Percentiles rank a stretch among this genome's conserved stretches.
These are phyloP conservation scores for Anguilla megastoma DNA, from an alignment of 2,797 vertebrate species.

Conservation along the genomic window DNA sequence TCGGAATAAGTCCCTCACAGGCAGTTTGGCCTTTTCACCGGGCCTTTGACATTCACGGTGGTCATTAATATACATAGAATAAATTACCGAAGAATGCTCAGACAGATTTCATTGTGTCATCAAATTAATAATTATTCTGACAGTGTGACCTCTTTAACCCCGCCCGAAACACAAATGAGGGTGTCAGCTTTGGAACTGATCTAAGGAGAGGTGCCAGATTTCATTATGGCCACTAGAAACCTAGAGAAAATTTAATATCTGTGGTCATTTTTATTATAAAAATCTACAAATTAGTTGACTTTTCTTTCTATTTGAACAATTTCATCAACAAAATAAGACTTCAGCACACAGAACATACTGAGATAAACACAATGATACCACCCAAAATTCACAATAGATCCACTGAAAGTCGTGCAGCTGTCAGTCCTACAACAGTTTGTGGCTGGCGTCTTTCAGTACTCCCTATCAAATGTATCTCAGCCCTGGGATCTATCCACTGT, in stretches of 20 bases:
- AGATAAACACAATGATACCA: neutral
- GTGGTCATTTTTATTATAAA: neutral
- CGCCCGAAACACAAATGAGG: neutral
- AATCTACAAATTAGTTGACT: neutral
- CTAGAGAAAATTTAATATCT: neutral
- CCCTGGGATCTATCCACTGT: neutral
- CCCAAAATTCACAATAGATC: neutral
- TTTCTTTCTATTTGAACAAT: neutral
- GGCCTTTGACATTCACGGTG: neutral
- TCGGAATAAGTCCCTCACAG: neutral
- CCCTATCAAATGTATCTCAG: neutral
- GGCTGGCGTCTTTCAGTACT: neutral
- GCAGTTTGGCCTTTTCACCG: neutral
- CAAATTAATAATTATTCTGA: neutral
- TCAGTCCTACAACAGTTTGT: neutral
- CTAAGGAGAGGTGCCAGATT: neutral
- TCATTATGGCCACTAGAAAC: neutral
- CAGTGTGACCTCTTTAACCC: neutral
- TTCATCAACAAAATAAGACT: neutral
- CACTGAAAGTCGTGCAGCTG: neutral
- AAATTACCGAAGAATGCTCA: neutral
- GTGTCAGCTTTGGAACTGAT: neutral
- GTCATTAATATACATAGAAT: neutral
- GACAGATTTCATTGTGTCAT: neutral
- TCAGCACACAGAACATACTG: neutral